A percentile compares a stretch with the other conserved stretches of the same genome.
Conservation (phyloP, 2,113 vertebrate species). For the Pongo pygmaeus region DNA sequence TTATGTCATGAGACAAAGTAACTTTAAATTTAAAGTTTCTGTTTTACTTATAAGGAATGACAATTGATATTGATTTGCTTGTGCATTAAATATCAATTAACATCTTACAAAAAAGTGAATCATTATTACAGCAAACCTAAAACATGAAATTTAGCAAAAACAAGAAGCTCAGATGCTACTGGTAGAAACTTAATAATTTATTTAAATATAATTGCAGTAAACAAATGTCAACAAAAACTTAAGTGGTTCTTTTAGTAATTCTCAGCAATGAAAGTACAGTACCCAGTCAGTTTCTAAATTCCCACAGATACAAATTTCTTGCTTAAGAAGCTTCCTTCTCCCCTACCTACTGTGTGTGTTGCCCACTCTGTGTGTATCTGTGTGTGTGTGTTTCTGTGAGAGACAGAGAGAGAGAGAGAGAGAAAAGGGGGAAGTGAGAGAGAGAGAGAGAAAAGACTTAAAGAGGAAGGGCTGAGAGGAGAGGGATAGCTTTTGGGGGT, state of each 20-base stretch:
- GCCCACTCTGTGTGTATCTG: neutral
- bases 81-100: slow-evolving; percentile 38
- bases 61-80: slow-evolving; percentile 1
- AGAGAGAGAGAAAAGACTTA: fast-evolving
- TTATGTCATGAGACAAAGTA: slow-evolving; percentile 6
- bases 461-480: no score
- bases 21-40: slow-evolving; percentile 37
- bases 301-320: neutral
- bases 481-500: neutral
- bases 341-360: neutral
- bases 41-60: neutral
- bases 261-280: neutral
- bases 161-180: neutral
- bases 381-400: neutral
- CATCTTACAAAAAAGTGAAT: slow-evolving; percentile 39
- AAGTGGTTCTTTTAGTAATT: neutral
- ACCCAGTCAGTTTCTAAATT: slow-evolving; percentile 21
- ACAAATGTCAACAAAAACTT: slow-evolving; percentile 21
- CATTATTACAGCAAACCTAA: neutral
- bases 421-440: neutral
- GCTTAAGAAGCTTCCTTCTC: neutral
- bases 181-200: slow-evolving; percentile 10
- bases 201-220: slow-evolving; percentile 11
- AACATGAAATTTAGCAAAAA: slow-evolving; percentile 37
- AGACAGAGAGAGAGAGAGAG: neutral